Percentiles rank a stretch among this genome's conserved stretches.
phyloP scores from a whole-genome alignment of 2,797 vertebrate genomes.

The Mus caroli region DNA sequence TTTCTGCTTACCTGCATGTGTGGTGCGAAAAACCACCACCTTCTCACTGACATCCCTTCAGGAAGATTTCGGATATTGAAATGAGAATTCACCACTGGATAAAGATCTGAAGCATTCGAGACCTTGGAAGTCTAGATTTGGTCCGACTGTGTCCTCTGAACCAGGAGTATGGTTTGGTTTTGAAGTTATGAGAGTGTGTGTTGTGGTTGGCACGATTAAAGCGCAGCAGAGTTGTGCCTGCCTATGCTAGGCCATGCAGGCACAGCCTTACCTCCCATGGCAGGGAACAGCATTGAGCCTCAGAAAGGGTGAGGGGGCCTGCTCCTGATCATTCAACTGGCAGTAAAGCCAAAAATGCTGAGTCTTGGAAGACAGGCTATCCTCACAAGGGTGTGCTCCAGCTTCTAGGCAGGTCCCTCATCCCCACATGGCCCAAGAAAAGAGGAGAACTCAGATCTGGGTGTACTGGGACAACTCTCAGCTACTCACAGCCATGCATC shows the following conservation, averaged over 20 bases:
- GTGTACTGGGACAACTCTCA: background rate
- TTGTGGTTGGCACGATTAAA: background rate
- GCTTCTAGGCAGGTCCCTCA: background rate
- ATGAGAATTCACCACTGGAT: background rate
- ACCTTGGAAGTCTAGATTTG: slow-evolving; percentile 22
- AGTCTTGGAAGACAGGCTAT: background rate
- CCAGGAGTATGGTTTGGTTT: background rate
- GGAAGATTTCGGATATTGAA: background rate
- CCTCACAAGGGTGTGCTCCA: background rate
- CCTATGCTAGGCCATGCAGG: fast-evolving
- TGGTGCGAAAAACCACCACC: background rate
- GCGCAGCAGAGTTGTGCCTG: background rate
- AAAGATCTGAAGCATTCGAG: background rate
- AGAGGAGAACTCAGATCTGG: background rate
- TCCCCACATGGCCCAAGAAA: background rate
- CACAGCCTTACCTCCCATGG: too few species aligned
- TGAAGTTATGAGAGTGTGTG: background rate
- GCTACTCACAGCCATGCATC: background rate
- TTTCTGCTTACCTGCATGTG: background rate
- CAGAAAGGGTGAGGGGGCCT: background rate
- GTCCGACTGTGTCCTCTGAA: background rate
- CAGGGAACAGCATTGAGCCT: fast-evolving
- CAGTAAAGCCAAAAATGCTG: background rate
- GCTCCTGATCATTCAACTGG: background rate
- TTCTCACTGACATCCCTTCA: background rate